Evolutionary conservation across 2,888 invertebrate species (phyloP).

Genomic region (Leucophora obtusa): DNA sequence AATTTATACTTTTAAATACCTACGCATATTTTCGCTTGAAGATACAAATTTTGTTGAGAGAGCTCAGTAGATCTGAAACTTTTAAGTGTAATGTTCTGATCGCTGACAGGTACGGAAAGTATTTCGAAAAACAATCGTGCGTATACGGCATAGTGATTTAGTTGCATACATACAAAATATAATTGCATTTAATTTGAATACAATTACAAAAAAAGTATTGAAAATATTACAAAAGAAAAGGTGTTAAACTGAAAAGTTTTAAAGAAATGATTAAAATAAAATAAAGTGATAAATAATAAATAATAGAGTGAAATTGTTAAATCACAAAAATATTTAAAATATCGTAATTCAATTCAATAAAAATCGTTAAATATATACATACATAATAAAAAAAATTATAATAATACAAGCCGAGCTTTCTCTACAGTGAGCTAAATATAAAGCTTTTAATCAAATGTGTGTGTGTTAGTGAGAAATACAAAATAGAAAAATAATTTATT

Average conservation of each 20-base stretch:
- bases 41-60: conserved; percentile 25
- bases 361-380: neutral
- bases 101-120: conserved; percentile 44
- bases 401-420: neutral
- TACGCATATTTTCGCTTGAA: conserved; percentile 5
- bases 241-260: neutral
- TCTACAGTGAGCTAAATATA: neutral
- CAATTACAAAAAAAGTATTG: neutral
- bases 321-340: neutral
- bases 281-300: neutral
- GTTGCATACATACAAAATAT: neutral
- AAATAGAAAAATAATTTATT: neutral
- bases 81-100: conserved; percentile 40
- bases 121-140: neutral
- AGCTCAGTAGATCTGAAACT: conserved; percentile 52
- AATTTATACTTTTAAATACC: neutral
- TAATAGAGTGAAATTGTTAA: neutral
- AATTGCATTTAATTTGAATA: neutral
- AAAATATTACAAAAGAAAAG: neutral
- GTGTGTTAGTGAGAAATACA: conserved; percentile 4
- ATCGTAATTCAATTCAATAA: neutral
- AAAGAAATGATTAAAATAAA: neutral
- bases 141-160: too few relatives aligned
- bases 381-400: neutral
- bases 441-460: conserved; percentile 1